Percentiles rank a stretch among this genome's conserved stretches.
Conservation (phyloP, 2,888 invertebrate species). For the Portevinia maculata region DNA sequence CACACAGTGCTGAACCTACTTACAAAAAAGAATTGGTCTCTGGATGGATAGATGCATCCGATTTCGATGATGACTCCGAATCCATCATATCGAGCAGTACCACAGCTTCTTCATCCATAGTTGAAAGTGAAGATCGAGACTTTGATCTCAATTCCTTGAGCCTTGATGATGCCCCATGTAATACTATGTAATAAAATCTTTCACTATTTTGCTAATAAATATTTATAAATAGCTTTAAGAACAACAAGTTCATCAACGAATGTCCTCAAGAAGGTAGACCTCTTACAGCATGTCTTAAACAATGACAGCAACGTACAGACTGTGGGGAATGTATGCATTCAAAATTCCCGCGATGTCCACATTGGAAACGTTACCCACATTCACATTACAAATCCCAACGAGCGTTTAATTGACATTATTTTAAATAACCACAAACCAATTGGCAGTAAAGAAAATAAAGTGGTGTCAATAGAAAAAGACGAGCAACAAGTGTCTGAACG, state of each 20-base stretch:
- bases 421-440: conserved; percentile 31
- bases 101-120: conserved; percentile 53
- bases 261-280: conserved; percentile 76
- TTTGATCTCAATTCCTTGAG: conserved; percentile 34
- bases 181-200: background rate
- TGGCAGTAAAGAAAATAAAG: conserved; percentile 7
- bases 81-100: conserved; percentile 53
- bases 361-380: conserved; percentile 84
- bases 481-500: conserved; percentile 71
- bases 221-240: background rate
- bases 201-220: background rate
- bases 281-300: conserved; percentile 78
- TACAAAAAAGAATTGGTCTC: conserved; percentile 39
- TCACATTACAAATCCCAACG: conserved; percentile 78
- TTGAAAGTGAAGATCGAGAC: conserved; percentile 48
- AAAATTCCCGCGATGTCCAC: conserved; percentile 83
- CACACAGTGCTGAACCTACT: background rate
- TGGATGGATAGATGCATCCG: conserved; percentile 51
- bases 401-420: conserved; percentile 32
- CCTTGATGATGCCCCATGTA: conserved; percentile 27
- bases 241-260: conserved; percentile 55
- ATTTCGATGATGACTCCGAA: conserved; percentile 50
- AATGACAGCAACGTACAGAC: conserved; percentile 79
- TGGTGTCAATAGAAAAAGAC: conserved; percentile 12
- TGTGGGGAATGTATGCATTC: conserved; percentile 81